Percentiles rank a stretch among this genome's conserved stretches.
Conservation (phyloP, 2,797 vertebrate genomes). For the Naso thynnoides region DNA sequence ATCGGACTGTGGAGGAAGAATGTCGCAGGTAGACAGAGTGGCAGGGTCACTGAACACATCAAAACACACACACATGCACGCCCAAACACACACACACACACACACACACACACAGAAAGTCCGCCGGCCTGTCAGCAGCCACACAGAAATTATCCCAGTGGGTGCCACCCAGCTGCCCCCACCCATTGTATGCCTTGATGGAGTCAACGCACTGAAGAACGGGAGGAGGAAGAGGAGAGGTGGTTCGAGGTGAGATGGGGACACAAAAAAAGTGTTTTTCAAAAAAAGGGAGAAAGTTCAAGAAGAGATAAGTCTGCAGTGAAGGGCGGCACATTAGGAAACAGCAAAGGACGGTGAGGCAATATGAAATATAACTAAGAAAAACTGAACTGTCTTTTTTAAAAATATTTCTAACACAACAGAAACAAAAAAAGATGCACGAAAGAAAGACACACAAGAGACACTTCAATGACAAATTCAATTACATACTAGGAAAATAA, state of each 20-base stretch:
- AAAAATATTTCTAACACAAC: too few species aligned
- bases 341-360: too few species aligned
- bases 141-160: slow-evolving; percentile 48
- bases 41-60: slow-evolving; percentile 79
- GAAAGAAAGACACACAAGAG: not conserved
- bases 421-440: not conserved
- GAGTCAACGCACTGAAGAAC: slow-evolving; percentile 42
- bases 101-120: slow-evolving; percentile 14
- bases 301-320: slow-evolving; percentile 3
- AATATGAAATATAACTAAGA: too few species aligned
- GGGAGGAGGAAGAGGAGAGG: slow-evolving; percentile 15
- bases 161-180: slow-evolving; percentile 40
- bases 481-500: not conserved
- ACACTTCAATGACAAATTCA: not conserved
- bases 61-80: slow-evolving; percentile 50
- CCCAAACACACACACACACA: slow-evolving; percentile 13
- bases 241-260: slow-evolving; percentile 31
- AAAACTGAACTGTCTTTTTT: too few species aligned
- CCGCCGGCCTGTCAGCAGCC: slow-evolving; percentile 40
- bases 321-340: slow-evolving; percentile 14
- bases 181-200: slow-evolving; percentile 45
- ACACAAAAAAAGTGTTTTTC: slow-evolving; percentile 4
- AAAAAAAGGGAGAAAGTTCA: slow-evolving; percentile 3
- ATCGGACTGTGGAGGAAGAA: slow-evolving; percentile 68
- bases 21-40: slow-evolving; percentile 75